Evolutionary conservation across 1,140 invertebrate genomes (phyloP), one percentile per base, ranked within the genome.

Genomic region (Ganaspis sp.): DNA sequence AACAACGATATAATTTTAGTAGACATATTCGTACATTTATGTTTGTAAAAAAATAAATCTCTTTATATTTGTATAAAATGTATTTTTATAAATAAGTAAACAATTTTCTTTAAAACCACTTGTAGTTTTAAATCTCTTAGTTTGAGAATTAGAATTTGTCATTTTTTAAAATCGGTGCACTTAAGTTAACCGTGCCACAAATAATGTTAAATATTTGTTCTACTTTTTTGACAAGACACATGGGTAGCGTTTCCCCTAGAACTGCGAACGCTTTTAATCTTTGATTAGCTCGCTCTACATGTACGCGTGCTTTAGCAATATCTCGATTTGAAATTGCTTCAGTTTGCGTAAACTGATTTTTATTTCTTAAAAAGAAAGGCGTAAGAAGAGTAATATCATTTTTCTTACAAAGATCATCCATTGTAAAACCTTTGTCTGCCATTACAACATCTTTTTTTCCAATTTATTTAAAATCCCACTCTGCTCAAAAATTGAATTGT

Each of bases 401-500:
- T 45, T 45, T 45, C 15, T n/a, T 15, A 45, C 42, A 45, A 45
- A 45, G 0, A 0, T 15, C 12, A 15, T 45, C 42, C 0, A 45
- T 15, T 45, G 12, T 15, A 15, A 45, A 45, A 15, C 42, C 42
- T 15, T 45, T 45, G n/a, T 45, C 42, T 45, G 4, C 11, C 42
- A 45, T 45, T 15, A 45, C 42, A 15, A 15, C 15, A 15, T 45
- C 42, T 15, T 15, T 1, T 12, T 12, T 4, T 45, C 42, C 4
- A 45, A 45, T 45, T 15, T 15, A 45, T n/a, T 45, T 15, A 45
- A 12, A 45, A 45, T 12, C 1, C 1, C 42, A 37, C 64, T 69
- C n/a, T 69, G n/a, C n/a, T 69, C 26, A 37, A 29, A 69, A 69
- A 89, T 81, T n/a, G 40, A 74, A 69, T 80, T 84, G 76, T 89